Conservation (phyloP, 2,797 vertebrate genomes). For the Spondyliosoma cantharus region DNA sequence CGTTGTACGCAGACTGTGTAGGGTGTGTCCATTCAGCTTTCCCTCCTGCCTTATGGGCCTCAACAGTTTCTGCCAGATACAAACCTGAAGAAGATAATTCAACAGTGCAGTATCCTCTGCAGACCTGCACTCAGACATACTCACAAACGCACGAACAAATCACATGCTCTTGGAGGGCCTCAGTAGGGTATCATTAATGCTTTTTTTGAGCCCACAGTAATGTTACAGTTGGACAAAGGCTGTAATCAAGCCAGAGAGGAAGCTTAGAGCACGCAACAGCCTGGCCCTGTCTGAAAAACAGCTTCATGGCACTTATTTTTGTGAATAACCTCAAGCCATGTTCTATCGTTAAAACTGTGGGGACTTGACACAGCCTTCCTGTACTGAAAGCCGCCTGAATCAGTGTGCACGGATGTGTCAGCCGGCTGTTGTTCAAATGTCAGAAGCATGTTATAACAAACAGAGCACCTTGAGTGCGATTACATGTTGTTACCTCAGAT, state of each 20-base stretch:
- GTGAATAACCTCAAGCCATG: conserved; percentile 25
- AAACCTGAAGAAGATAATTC: conserved; percentile 64
- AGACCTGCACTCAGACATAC: conserved; percentile 23
- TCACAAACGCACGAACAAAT: conserved; percentile 29
- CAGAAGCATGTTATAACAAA: conserved; percentile 27
- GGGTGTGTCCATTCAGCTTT: conserved; percentile 31
- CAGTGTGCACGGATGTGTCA: not conserved
- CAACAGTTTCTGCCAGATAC: conserved; percentile 47
- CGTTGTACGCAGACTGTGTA: conserved; percentile 7
- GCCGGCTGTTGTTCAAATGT: conserved; percentile 29
- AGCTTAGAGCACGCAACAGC: conserved; percentile 12
- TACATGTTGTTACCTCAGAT: conserved; percentile 43
- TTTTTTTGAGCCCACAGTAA: conserved; percentile 44
- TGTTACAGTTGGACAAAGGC: conserved; percentile 26
- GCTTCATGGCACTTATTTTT: conserved; percentile 19
- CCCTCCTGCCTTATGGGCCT: conserved; percentile 53
- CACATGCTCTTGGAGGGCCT: conserved; percentile 33
- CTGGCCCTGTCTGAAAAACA: conserved; percentile 14
- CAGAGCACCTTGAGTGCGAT: conserved; percentile 37
- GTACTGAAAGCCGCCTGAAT: not conserved
- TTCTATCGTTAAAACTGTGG: not conserved
- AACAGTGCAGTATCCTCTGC: conserved; percentile 51
- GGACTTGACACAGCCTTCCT: conserved; percentile 7
- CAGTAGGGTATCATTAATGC: conserved; percentile 51
- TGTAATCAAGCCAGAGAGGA: conserved; percentile 48